Evolutionary conservation across 2,113 vertebrate species (phyloP).

Genomic region (Charadrius vociferus): DNA sequence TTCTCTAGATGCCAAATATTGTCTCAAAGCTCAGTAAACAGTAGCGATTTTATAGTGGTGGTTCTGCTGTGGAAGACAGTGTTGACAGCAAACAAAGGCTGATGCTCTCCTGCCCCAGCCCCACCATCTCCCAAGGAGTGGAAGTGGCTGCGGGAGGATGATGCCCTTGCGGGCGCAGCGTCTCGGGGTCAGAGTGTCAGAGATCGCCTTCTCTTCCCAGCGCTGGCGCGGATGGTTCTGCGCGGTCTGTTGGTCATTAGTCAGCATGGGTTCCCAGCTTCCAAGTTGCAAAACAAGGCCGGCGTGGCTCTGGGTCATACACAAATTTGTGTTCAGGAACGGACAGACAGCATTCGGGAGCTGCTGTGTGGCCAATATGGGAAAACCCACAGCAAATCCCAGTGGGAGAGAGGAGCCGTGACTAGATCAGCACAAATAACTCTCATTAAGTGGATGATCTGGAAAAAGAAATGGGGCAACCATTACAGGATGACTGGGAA

Average conservation of each 20-base stretch:
- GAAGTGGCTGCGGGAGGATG: accelerated
- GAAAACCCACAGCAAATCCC: accelerated
- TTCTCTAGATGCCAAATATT: background rate
- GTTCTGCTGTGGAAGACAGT: background rate
- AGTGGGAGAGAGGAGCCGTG: accelerated
- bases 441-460: background rate
- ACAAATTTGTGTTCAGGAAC: accelerated
- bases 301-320: accelerated
- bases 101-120: background rate
- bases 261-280: background rate
- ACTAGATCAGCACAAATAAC: accelerated
- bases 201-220: background rate
- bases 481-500: background rate
- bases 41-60: background rate
- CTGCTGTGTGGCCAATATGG: accelerated
- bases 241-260: accelerated
- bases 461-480: accelerated
- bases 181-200: too few species aligned
- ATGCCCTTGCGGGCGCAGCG: background rate
- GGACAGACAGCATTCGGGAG: accelerated
- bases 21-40: background rate
- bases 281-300: accelerated
- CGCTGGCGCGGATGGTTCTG: background rate
- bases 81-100: background rate
- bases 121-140: accelerated